These are phyloP conservation scores for Peromyscus californicus DNA, from an alignment of 2,113 vertebrate species.

Conservation along the genomic window DNA sequence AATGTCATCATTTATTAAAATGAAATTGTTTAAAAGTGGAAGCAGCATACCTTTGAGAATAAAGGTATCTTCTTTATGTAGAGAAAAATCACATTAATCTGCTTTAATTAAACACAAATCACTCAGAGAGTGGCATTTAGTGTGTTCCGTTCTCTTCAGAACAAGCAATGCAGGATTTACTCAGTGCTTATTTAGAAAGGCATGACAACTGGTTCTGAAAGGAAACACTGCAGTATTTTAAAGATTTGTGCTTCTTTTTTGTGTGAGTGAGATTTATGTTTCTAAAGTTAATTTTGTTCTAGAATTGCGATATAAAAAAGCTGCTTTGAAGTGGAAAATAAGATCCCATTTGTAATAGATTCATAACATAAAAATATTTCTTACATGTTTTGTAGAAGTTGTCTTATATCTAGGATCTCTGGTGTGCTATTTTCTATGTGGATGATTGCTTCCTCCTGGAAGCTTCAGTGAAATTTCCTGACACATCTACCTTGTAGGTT, in stretches of 20 bases:
- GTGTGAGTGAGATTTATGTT: background rate
- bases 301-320: background rate
- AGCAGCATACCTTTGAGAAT: background rate
- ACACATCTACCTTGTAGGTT: background rate
- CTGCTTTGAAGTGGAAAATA: background rate
- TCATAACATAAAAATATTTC: background rate
- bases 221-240: background rate
- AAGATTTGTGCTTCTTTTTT: background rate
- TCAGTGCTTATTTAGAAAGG: background rate
- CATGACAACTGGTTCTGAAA: background rate
- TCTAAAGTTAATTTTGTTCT: background rate
- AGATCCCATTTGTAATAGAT: background rate
- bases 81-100: background rate
- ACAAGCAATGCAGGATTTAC: background rate
- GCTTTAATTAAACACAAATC: background rate
- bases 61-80: background rate
- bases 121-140: background rate
- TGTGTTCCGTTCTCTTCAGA: background rate
- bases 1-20: constrained; percentile 59
- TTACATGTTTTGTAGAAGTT: background rate
- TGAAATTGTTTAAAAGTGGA: background rate
- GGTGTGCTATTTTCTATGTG: background rate
- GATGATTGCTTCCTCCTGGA: background rate
- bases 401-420: background rate
- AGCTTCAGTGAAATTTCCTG: background rate